Percentiles rank a stretch among this genome's conserved stretches.
Conservation (phyloP, 2,888 invertebrate genomes). For the Phorcus lineatus region DNA sequence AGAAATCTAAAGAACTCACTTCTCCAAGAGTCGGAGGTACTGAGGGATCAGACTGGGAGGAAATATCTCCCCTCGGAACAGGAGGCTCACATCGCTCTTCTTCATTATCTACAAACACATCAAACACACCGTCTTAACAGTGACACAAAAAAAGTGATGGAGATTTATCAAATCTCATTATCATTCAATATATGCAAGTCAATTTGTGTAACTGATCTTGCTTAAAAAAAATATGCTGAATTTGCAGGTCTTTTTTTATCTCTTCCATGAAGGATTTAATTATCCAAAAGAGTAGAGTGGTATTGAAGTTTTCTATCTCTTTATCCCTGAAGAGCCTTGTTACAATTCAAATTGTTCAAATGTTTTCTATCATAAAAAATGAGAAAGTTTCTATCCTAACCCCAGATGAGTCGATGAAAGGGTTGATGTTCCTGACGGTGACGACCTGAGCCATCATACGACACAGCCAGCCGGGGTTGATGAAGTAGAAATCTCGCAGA, state of each 20-base stretch:
- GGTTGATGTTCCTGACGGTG: constrained; percentile 70
- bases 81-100: constrained; percentile 57
- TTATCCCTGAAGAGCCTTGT: no score
- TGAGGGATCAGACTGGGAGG: constrained; percentile 67
- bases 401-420: constrained; percentile 68
- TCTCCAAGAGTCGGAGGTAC: constrained; percentile 69
- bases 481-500: constrained; percentile 69
- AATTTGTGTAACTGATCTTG: no score
- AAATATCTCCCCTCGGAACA: constrained; percentile 67
- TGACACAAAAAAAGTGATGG: no score
- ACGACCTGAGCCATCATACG: constrained; percentile 73
- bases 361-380: no score
- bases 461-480: constrained; percentile 73
- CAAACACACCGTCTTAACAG: no score
- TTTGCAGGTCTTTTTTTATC: no score
- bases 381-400: constrained; percentile 45
- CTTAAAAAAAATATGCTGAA: no score
- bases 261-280: no score
- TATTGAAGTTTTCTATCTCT: no score
- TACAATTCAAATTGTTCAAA: no score
- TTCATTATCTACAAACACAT: constrained; percentile 59
- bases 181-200: no score
- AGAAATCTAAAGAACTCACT: constrained; percentile 52
- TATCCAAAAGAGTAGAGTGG: no score
- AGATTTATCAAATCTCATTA: neutral